Base-by-base conservation (phyloP, 1,140 invertebrate species). In the Bactericera cockerelli region DNA sequence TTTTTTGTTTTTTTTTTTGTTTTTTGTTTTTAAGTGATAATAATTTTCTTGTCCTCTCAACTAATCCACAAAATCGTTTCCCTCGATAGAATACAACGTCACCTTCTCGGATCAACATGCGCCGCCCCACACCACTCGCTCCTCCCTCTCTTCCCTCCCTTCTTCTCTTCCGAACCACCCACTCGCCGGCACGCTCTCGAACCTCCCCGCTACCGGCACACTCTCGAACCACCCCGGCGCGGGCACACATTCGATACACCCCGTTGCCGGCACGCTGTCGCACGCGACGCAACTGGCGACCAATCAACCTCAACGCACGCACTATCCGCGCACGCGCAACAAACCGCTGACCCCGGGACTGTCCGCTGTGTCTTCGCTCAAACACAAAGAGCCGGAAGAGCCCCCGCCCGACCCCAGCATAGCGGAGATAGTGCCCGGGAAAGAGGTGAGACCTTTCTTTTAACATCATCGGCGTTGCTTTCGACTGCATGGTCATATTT, bases 341-440 rank as follows among this genome's bases (percentile, higher is more conserved):
- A 16, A 4, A 8, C n/a, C n/a, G 3, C 33, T 16, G 10, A 36
- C 33, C 33, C 3, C 42, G n/a, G 4, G 49, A 22, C 53, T 28
- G 3, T 55, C 58, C 4, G 1, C 60, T 42, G 19, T 38, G 53
- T 25, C 58, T 8, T 39, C 42, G 8, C 53, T 55, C 4, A 62
- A 56, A 58, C 61, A 62, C 21, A 69, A 70, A 61, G 70, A 69
- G 63, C 63, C 67, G 3, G 71, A 72, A 63, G 84, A 89, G 66
- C 79, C 80, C 2, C 78, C 80, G 0, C 74, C 77, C 2, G 86
- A 90, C 70, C 87, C 86, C 0, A 76, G 84, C n/a, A 84, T 81
- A 22, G 85, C 84, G 59, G 74, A 79, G 39, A 82, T 91, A 22
- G 70, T 72, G 38, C 71, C 81, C 0, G 92, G 91, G 22, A 77